Evolutionary conservation across 2,888 invertebrate genomes (phyloP).

Genomic region (Synergus laeviventris): DNA sequence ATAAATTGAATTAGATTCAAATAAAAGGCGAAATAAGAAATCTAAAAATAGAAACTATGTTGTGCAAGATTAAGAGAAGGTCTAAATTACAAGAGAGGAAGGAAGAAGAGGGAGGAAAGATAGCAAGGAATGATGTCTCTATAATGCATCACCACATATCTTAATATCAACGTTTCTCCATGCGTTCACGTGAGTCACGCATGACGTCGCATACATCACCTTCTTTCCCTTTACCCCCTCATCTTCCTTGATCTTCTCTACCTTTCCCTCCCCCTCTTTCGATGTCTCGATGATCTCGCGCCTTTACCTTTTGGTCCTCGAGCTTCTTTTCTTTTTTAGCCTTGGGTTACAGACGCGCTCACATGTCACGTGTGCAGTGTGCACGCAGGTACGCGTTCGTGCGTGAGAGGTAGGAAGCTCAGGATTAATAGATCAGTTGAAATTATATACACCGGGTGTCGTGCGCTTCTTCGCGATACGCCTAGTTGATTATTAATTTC

Average conservation of each 20-base stretch:
- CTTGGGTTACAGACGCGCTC: conserved; percentile 42
- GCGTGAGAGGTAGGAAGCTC: conserved; percentile 44
- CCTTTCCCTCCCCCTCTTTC: conserved; percentile 45
- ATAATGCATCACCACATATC: conserved; percentile 61
- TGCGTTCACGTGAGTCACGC: conserved; percentile 61
- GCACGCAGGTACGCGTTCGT: conserved; percentile 42
- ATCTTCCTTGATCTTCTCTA: conserved; percentile 43
- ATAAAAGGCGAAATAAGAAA: not conserved
- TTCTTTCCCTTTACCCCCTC: conserved; percentile 35
- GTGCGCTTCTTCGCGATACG: conserved; percentile 40
- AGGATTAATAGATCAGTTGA: conserved; percentile 47
- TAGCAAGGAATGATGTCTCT: conserved; percentile 59
- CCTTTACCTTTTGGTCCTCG: conserved; percentile 40
- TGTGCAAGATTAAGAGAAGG: not conserved
- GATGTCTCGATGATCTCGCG: conserved; percentile 53
- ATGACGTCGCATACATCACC: conserved; percentile 67
- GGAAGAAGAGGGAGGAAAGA: conserved; percentile 41
- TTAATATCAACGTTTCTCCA: conserved; percentile 52
- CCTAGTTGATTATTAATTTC: conserved; percentile 34
- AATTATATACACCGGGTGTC: conserved; percentile 41
- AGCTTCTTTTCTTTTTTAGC: conserved; percentile 39
- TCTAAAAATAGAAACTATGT: not conserved
- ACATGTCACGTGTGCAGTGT: conserved; percentile 49
- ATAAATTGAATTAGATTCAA: not conserved
- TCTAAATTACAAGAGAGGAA: conserved; percentile 3